Base-by-base conservation (phyloP, 2,888 invertebrate genomes). In the Trachelus troglodyta region DNA sequence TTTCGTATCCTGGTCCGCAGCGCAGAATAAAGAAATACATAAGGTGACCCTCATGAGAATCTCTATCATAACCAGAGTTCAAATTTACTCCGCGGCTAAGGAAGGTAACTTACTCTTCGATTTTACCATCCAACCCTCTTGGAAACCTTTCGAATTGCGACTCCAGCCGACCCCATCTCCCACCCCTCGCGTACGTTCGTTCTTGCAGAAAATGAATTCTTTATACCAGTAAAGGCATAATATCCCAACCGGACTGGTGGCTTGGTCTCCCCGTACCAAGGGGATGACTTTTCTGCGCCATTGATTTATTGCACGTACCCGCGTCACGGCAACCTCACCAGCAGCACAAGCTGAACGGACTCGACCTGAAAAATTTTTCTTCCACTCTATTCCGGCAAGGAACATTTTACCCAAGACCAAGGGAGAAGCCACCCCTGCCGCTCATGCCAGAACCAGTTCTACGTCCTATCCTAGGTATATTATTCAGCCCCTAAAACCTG, bases 131-230 rank as follows among this genome's bases (percentile, higher is more conserved):
- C 23, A 9, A 56, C 56, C 23, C 56, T 56, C 56, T 56, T 56
- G 56, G 56, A 56, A 56, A 23, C 23, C 56, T 23, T 23, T 9
- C 56, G 56, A 56, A 56, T 56, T 56, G 56, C 56, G 23, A 56
- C 56, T 56, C 23, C 15, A 23, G 23, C 56, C 56, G 23, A 23
- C 23, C 56, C 23, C 56, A 9, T 9, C 15, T 9, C 23, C 56
- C 23, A 9, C 23, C 9, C 56, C 23, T 9, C 6, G 56, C 23
- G 56, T 23, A 71, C 71, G 71, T 15, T 34, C 71, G 71, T 71
- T 71, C 71, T 71, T 71, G 71, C 83, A 81, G 81, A 80, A 83
- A 86, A 85, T 82, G 79, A 84, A 83, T 86, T 85, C 85, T 79
- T 83, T 81, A 75, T 79, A 75, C 77, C 80, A 80, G 84, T 75